These are phyloP conservation scores for Sylvia atricapilla DNA, from an alignment of 2,113 vertebrate genomes.

Conservation along the genomic window DNA sequence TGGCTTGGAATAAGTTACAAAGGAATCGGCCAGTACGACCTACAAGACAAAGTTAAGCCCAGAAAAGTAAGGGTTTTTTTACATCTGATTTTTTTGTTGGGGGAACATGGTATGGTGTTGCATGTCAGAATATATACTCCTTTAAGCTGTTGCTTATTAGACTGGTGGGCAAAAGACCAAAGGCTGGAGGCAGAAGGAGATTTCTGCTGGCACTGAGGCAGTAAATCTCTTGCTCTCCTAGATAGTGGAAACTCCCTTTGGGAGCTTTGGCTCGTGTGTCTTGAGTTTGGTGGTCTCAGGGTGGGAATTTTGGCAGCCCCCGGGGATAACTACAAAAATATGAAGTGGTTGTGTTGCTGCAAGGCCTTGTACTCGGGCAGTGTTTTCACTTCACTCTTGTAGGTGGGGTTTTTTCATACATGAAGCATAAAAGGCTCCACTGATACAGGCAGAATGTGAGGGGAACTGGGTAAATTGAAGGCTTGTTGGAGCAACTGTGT, in stretches of 20 bases:
- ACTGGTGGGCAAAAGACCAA: neutral
- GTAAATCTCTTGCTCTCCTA: neutral
- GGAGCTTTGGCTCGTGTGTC: neutral
- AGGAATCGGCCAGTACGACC: constrained; percentile 95
- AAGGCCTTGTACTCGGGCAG: neutral
- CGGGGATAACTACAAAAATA: neutral
- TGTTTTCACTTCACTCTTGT: neutral
- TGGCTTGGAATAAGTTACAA: constrained; percentile 98
- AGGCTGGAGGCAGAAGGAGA: neutral
- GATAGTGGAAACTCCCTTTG: neutral
- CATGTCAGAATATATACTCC: neutral
- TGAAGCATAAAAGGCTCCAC: neutral
- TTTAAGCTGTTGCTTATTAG: neutral
- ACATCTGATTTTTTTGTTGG: neutral
- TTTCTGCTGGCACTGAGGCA: neutral
- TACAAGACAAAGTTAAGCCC: constrained; percentile 95
- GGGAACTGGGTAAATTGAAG: neutral
- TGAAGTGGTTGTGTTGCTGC: neutral
- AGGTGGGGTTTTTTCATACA: neutral
- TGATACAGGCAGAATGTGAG: fast-evolving
- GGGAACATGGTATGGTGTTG: neutral
- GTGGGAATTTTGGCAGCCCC: neutral
- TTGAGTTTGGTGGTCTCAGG: neutral
- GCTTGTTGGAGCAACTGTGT: neutral
- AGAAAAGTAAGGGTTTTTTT: constrained; percentile 83